Conservation (phyloP, 1,140 invertebrate genomes). For the Plutomurus gul region DNA sequence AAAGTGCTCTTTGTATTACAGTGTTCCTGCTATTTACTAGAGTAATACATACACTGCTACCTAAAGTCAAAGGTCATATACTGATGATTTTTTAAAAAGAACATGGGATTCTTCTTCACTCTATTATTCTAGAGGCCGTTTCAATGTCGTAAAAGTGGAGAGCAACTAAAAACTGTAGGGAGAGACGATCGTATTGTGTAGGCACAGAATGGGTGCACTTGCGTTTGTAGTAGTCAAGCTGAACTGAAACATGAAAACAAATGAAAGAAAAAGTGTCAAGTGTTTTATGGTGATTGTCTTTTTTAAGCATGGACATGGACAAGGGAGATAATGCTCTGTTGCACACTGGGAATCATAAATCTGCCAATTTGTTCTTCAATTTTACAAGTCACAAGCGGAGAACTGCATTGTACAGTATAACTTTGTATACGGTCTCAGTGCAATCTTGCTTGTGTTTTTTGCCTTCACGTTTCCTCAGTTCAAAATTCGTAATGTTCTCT, state of each 20-base stretch:
- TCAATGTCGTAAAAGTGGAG: background rate
- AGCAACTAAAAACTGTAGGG: background rate
- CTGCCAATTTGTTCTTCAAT: background rate
- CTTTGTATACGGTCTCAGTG: too few species aligned
- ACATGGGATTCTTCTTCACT: background rate
- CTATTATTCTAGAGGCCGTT: conserved; percentile 3
- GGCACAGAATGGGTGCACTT: background rate
- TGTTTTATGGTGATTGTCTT: conserved; percentile 7
- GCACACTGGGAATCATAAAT: background rate
- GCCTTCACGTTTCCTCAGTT: too few species aligned
- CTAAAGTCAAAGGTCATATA: background rate
- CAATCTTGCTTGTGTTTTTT: too few species aligned
- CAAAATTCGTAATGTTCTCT: too few species aligned
- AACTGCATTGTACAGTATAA: too few species aligned
- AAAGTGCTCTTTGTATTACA: too few species aligned
- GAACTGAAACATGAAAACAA: background rate
- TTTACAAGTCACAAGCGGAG: background rate
- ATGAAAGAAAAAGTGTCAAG: conserved; percentile 21
- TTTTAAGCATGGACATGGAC: background rate
- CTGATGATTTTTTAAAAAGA: background rate
- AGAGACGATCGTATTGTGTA: background rate
- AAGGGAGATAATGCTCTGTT: background rate
- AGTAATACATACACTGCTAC: background rate
- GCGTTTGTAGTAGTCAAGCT: background rate
- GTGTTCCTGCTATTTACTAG: too few species aligned